Evolutionary conservation across 2,888 invertebrate genomes (phyloP).

Genomic region (Brachylomia viminalis): DNA sequence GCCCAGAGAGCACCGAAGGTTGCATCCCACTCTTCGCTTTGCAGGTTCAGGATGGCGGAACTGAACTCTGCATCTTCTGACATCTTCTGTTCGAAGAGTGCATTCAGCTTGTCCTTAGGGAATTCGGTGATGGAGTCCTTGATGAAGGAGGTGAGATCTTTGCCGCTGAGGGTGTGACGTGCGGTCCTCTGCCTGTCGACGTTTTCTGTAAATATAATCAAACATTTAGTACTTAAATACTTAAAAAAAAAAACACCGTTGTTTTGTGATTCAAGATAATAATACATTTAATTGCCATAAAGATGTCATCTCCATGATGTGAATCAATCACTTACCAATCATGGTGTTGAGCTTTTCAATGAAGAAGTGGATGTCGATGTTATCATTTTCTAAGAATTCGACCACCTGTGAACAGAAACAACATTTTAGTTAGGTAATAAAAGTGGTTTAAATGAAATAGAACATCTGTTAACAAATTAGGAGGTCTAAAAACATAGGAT

Average conservation of each 20-base stretch:
- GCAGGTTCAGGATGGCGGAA: constrained; percentile 78
- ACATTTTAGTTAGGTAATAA: not conserved
- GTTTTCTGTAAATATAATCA: constrained; percentile 53
- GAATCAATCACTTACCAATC: constrained; percentile 77
- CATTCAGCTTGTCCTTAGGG: constrained; percentile 79
- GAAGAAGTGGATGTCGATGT: constrained; percentile 84
- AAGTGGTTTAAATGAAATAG: not conserved
- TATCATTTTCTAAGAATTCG: constrained; percentile 83
- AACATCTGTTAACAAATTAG: not conserved
- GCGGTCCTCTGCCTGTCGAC: constrained; percentile 35
- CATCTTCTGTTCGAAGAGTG: constrained; percentile 81
- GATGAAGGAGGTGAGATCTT: constrained; percentile 75
- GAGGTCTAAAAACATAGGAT: not conserved
- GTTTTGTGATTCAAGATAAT: too few relatives aligned
- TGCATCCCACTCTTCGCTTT: constrained; percentile 78
- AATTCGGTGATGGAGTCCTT: constrained; percentile 73
- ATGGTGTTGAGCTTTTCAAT: constrained; percentile 77
- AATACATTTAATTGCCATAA: too few relatives aligned
- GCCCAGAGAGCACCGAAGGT: constrained; percentile 77
- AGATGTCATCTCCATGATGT: too few relatives aligned
- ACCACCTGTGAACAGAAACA: constrained; percentile 74
- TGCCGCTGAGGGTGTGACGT: constrained; percentile 74
- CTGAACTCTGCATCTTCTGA: constrained; percentile 80
- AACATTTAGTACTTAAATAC: not conserved
- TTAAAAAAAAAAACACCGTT: not conserved